A percentile compares a stretch with the other conserved stretches of the same genome.
phyloP scores from a whole-genome alignment of 2,888 invertebrate species.

The Hypomecis atomaria region DNA sequence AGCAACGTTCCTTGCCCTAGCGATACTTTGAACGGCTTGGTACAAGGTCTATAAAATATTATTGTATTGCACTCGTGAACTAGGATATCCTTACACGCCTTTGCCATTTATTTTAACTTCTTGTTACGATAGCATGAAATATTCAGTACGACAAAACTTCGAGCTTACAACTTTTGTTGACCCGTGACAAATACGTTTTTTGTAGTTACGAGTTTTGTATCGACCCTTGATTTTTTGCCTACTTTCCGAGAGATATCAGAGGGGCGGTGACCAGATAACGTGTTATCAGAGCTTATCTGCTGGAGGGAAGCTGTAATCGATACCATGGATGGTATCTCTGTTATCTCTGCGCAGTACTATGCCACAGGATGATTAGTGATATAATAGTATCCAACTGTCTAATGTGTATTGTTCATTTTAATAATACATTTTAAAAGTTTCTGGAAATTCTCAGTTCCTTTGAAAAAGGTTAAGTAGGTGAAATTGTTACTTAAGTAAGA shows the following conservation, averaged over 20 bases:
- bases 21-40: slow-evolving; percentile 39
- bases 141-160: too few species aligned
- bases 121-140: neutral
- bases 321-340: slow-evolving; percentile 48
- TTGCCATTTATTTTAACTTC: neutral
- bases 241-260: slow-evolving; percentile 57
- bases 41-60: slow-evolving; percentile 20
- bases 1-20: slow-evolving; percentile 62
- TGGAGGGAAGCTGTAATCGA: slow-evolving; percentile 69
- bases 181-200: neutral
- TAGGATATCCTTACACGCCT: neutral
- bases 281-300: slow-evolving; percentile 72
- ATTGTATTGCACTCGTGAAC: slow-evolving; percentile 2
- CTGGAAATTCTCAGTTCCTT: too few species aligned
- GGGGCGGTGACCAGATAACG: slow-evolving; percentile 67
- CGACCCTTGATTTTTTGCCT: slow-evolving; percentile 13
- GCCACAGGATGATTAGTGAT: slow-evolving; percentile 10
- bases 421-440: neutral
- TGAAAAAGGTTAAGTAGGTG: too few species aligned
- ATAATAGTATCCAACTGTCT: neutral
- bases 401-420: neutral
- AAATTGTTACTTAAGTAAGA: too few species aligned
- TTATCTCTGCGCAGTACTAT: neutral
- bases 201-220: neutral
- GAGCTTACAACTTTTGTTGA: neutral